Evolutionary conservation across 2,888 invertebrate species (phyloP), one percentile per base, ranked within the genome.

Genomic region (Pharmacophagus antenor): DNA sequence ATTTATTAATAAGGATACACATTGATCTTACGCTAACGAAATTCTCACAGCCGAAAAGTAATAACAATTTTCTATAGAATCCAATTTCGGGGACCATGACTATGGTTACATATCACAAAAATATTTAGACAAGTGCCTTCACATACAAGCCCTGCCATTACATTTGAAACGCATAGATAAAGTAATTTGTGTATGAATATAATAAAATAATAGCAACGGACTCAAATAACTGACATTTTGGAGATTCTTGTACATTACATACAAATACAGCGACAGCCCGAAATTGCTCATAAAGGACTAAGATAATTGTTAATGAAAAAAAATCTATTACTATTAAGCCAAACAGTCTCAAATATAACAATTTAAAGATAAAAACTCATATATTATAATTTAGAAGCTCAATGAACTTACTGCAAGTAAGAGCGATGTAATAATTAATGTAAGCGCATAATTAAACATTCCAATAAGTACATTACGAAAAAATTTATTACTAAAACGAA

Each of bases 41-140:
- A 78, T 75, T 76, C 73, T 88, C 88, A 88, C 86, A 88, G 87
- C 86, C 87, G 81, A 85, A 85, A 84, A 73, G 70, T 77, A 83
- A 80, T 75, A 71, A 78, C 72, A 76, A 80, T 83, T 84, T 85
- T 75, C 74, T 79, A 56, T 62, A 65, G 53, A 63, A 58, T 58
- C 53, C 27, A 58, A 48, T 49, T 44, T 44, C 27, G 21, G 22
- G 25, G 22, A 50, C 44, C 17, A 21, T 46, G 20, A 15, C 31
- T 42, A 50, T 70, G 69, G 66, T 65, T 59, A 67, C 64, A 66
- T 64, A 64, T 61, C 64, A 61, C 55, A 69, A 68, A 67, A 53
- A 62, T 65, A 67, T 63, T 64, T 63, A 66, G 65, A 54, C 49
- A 42, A 21, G 42, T 42, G 8, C 41, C 48, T 31, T 42, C 15